Percentiles rank a stretch among this genome's conserved stretches.
Conservation (phyloP, 2,888 invertebrate genomes). For the Acholoe squamosa region DNA sequence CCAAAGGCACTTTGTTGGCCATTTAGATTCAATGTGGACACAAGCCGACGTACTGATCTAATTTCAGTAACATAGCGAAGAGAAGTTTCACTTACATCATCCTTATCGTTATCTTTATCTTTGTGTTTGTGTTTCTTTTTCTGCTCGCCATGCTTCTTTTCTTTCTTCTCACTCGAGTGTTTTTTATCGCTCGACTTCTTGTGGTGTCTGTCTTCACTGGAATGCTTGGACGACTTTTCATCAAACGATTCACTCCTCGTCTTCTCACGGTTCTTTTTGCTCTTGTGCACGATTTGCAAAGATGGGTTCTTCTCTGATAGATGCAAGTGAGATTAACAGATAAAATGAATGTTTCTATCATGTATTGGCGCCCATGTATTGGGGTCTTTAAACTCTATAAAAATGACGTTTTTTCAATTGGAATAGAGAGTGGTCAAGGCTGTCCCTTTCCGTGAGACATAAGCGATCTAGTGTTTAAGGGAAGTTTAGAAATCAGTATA, state of each 20-base stretch:
- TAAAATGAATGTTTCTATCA: too few relatives aligned
- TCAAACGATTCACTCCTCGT: constrained; percentile 60
- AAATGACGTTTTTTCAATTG: too few relatives aligned
- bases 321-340: not conserved
- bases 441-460: too few relatives aligned
- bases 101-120: constrained; percentile 42
- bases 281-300: constrained; percentile 80
- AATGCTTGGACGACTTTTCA: not conserved
- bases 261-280: constrained; percentile 73
- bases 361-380: too few relatives aligned
- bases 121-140: constrained; percentile 65
- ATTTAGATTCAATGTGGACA: too few relatives aligned
- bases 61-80: too few relatives aligned
- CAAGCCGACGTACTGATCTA: too few relatives aligned
- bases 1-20: too few relatives aligned
- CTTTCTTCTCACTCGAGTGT: constrained; percentile 40
- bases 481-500: too few relatives aligned
- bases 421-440: too few relatives aligned
- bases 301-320: constrained; percentile 77
- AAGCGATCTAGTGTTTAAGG: too few relatives aligned
- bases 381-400: too few relatives aligned
- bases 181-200: constrained; percentile 24
- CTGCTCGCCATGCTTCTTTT: constrained; percentile 68
- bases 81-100: constrained; percentile 1
- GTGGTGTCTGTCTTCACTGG: constrained; percentile 36